A percentile compares a stretch with the other conserved stretches of the same genome.
phyloP scores from a whole-genome alignment of 2,113 vertebrate genomes.

The Etheostoma spectabile region DNA sequence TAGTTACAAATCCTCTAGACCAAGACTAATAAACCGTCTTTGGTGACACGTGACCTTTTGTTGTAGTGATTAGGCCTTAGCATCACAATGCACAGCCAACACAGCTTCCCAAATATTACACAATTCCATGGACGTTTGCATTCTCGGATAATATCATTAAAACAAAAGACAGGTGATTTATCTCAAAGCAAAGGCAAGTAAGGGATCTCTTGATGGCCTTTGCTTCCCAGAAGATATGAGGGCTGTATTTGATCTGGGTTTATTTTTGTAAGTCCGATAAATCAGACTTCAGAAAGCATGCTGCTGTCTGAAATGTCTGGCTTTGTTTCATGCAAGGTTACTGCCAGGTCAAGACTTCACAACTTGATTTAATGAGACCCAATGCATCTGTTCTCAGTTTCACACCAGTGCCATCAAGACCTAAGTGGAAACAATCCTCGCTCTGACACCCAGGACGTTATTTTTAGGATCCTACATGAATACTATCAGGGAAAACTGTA shows the following conservation, averaged over 20 bases:
- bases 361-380: constrained; percentile 69
- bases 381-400: constrained; percentile 70
- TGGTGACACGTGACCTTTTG: neutral
- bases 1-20: neutral
- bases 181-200: constrained; percentile 31
- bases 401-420: constrained; percentile 58
- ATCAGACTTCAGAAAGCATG: constrained; percentile 49
- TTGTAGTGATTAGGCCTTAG: neutral
- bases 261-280: constrained; percentile 59
- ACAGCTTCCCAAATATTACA: constrained; percentile 15
- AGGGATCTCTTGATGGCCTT: constrained; percentile 27
- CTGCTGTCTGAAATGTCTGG: constrained; percentile 48
- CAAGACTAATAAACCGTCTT: neutral
- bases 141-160: constrained; percentile 31
- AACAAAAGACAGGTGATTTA: constrained; percentile 34
- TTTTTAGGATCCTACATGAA: constrained; percentile 9
- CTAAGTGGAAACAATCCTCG: constrained; percentile 42
- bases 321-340: constrained; percentile 64
- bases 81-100: neutral
- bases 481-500: neutral
- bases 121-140: constrained; percentile 4
- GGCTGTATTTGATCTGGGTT: constrained; percentile 47
- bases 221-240: constrained; percentile 43
- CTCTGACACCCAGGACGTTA: constrained; percentile 32
- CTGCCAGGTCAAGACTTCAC: constrained; percentile 55